phyloP scores from a whole-genome alignment of 2,113 vertebrate species.

The Redunca redunca region DNA sequence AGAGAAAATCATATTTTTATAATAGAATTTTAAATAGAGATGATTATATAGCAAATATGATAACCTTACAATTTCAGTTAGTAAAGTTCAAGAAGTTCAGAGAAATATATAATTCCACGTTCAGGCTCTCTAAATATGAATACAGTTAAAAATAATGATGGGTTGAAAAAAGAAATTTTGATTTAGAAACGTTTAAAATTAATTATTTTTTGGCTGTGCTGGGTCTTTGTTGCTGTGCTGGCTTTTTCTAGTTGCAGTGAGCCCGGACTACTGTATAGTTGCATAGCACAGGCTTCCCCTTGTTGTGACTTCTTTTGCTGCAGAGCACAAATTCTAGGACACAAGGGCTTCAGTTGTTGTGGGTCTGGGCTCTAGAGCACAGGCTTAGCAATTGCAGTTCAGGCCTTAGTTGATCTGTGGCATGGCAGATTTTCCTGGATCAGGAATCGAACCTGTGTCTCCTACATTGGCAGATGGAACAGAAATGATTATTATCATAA shows the following conservation, averaged over 20 bases:
- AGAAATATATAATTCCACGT: conserved; percentile 5
- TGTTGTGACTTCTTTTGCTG: not conserved
- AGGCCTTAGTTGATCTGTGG: not conserved
- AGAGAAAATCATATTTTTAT: conserved; percentile 34
- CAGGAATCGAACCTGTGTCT: not conserved
- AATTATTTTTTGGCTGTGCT: not conserved
- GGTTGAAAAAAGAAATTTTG: not conserved
- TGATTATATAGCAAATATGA: not conserved
- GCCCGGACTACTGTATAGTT: not conserved
- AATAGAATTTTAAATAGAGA: conserved; percentile 21
- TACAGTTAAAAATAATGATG: not conserved
- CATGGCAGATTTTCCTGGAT: not conserved
- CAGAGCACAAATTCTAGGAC: not conserved
- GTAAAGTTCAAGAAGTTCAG: not conserved
- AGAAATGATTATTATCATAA: not conserved
- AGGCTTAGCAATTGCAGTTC: not conserved
- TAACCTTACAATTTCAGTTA: not conserved
- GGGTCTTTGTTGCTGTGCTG: not conserved
- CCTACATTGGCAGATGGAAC: not conserved
- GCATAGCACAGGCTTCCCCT: not conserved
- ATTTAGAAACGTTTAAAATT: not conserved
- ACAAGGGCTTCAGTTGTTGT: not conserved
- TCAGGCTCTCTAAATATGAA: not conserved
- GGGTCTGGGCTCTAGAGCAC: not conserved
- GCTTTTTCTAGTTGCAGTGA: not conserved